phyloP scores from a whole-genome alignment of 2,888 invertebrate genomes.

The Dynastes hyllus region DNA sequence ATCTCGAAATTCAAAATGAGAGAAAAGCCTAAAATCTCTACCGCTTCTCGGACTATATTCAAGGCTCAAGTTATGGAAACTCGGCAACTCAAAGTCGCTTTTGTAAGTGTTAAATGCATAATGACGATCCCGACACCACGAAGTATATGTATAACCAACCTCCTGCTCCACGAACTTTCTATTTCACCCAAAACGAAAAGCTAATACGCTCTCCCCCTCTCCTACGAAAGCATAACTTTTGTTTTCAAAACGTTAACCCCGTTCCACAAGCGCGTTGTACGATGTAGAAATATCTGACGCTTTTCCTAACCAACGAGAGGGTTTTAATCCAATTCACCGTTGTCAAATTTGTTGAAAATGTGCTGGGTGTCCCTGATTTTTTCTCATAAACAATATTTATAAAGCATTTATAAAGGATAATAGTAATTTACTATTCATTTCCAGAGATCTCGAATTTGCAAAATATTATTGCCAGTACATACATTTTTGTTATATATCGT shows the following conservation, averaged over 20 bases:
- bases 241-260: not conserved
- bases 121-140: slow-evolving; percentile 18
- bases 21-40: not conserved
- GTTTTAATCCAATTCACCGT: not conserved
- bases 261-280: not conserved
- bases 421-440: no score
- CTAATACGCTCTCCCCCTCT: not conserved
- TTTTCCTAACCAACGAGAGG: not conserved
- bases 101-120: slow-evolving; percentile 44
- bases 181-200: not conserved
- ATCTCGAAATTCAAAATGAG: not conserved
- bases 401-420: no score
- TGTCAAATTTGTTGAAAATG: not conserved
- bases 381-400: no score
- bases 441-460: no score
- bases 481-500: no score
- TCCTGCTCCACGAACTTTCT: not conserved
- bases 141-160: slow-evolving; percentile 3
- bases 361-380: no score
- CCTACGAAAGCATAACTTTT: slow-evolving; percentile 7
- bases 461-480: no score
- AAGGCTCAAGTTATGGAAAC: slow-evolving; percentile 39
- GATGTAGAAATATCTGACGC: not conserved
- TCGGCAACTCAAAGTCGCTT: slow-evolving; percentile 35
- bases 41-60: not conserved